These are phyloP conservation scores for Apeira syringaria DNA, from an alignment of 2,888 invertebrate genomes.

Conservation along the genomic window DNA sequence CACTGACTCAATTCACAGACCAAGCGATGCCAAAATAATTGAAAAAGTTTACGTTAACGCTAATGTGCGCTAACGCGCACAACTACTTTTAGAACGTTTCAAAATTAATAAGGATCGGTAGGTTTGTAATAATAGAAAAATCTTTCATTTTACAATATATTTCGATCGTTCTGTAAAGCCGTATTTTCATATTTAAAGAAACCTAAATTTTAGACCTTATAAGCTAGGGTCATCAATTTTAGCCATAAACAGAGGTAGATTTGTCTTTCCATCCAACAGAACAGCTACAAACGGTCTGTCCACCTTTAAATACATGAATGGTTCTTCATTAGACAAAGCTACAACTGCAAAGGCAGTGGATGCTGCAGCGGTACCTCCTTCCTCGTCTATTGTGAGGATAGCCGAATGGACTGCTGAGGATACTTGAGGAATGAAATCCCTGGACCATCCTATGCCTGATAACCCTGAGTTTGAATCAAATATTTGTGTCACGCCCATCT, in stretches of 20 bases:
- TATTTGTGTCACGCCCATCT: conserved; percentile 74
- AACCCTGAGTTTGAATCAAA: conserved; percentile 65
- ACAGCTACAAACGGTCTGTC: conserved; percentile 78
- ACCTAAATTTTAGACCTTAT: conserved; percentile 4
- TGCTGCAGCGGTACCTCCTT: conserved; percentile 75
- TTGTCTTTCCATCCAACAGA: conserved; percentile 69
- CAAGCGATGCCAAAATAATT: too few relatives aligned
- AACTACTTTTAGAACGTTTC: too few relatives aligned
- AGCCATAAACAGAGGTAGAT: conserved; percentile 76
- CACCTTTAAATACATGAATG: conserved; percentile 55
- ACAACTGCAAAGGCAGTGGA: conserved; percentile 70
- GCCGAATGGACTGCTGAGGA: conserved; percentile 77
- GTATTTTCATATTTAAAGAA: too few relatives aligned
- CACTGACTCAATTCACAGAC: too few relatives aligned
- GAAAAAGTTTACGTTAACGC: too few relatives aligned
- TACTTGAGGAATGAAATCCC: conserved; percentile 53
- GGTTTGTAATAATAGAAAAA: too few relatives aligned
- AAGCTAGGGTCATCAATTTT: conserved; percentile 70
- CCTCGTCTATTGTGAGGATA: conserved; percentile 76
- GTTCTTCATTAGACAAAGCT: conserved; percentile 70
- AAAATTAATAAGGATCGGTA: too few relatives aligned
- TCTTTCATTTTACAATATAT: too few relatives aligned
- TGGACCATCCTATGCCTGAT: conserved; percentile 50
- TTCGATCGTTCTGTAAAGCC: too few relatives aligned
- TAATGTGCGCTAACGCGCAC: too few relatives aligned